Base-by-base conservation (phyloP, 2,113 vertebrate genomes). In the Oryzias javanicus region DNA sequence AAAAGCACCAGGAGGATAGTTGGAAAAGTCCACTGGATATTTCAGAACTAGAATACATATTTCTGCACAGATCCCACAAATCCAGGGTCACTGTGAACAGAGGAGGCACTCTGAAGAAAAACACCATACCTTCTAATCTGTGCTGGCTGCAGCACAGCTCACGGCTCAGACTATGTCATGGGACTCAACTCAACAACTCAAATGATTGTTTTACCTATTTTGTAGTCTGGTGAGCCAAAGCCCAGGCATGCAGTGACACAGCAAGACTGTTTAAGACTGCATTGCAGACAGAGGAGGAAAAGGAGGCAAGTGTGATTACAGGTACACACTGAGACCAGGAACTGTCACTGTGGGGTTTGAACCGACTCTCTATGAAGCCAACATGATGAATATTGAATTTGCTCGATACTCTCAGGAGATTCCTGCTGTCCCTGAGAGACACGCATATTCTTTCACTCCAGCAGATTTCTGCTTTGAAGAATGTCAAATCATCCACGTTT, bases 281-380 rank as follows among this genome's bases (percentile, higher is more conserved):
- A 77, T 51, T 75, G 76, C 76, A 84, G 78, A 60, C 53, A 48
- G 16, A 29, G 10, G 40, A 29, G 17, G 1, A 27, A 14, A 49
- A 17, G 42, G 4, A 19, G 16, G 42, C 53, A 29, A 24, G 42
- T 25, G 35, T 49, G 49, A 58, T 66, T 66, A 67, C 75, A 82
- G 76, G 66, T 86, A 72, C 54, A 82, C 42, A n/a, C 50, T 19
- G 50, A 77, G 72, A 65, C 67, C 52, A 44, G 35, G 65, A 72
- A 49, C 68, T 53, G 27, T 6, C 59, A 62, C 65, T 64, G 66
- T 27, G 40, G 27, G 52, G 58, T 57, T 56, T 67, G 74, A 74
- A 14, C 70, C 70, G 72, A 49, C 67, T 74, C 78, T 72, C 57
- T 76, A 20, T 52, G 56, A 55, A 52, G 50, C 58, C 55, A 64